Conservation (phyloP, 92 coral and sea anemone genomes). For the Ricordea florida region DNA sequence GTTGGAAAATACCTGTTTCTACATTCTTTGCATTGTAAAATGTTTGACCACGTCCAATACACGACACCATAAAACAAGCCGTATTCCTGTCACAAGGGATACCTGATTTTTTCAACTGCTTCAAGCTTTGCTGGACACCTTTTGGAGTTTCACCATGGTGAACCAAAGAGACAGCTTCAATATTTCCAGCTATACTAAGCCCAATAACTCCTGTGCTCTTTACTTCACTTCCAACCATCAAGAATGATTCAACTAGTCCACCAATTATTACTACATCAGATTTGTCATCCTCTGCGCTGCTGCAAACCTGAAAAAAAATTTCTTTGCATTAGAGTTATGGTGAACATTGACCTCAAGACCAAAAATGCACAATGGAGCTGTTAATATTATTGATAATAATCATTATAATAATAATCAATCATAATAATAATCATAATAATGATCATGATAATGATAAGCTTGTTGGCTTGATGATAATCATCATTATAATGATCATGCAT, state of each 20-base stretch:
- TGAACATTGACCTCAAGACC: too few relatives aligned
- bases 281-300: slow-evolving; percentile 70
- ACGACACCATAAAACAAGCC: slow-evolving; percentile 90
- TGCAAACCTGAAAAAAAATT: slow-evolving; percentile 77
- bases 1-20: slow-evolving; percentile 78
- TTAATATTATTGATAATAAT: too few relatives aligned
- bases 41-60: slow-evolving; percentile 81
- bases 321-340: too few relatives aligned
- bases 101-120: slow-evolving; percentile 51
- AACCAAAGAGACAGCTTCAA: slow-evolving; percentile 86
- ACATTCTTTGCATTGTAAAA: slow-evolving; percentile 79
- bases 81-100: slow-evolving; percentile 52
- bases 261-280: slow-evolving; percentile 91
- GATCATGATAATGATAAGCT: too few relatives aligned
- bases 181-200: slow-evolving; percentile 84
- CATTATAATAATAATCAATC: too few relatives aligned
- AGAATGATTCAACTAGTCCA: slow-evolving; percentile 86
- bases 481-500: too few relatives aligned
- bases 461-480: too few relatives aligned
- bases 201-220: slow-evolving; percentile 82
- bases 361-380: too few relatives aligned
- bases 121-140: slow-evolving; percentile 61
- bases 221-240: slow-evolving; percentile 82
- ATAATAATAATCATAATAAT: too few relatives aligned
- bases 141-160: slow-evolving; percentile 82